phyloP scores from a whole-genome alignment of 2,113 vertebrate genomes.

The Rhodinocichla rosea region DNA sequence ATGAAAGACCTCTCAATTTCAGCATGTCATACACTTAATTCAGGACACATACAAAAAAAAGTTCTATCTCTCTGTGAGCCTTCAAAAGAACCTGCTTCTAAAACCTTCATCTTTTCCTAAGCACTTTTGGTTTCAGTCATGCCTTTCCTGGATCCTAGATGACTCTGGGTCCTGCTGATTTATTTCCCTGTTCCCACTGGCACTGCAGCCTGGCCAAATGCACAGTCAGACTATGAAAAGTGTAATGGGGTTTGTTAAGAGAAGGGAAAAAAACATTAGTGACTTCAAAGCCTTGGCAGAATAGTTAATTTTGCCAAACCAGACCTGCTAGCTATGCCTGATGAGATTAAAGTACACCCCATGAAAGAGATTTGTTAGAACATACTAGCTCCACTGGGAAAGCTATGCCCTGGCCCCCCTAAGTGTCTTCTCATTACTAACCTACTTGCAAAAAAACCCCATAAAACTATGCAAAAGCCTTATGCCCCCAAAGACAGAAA shows the following conservation, averaged over 20 bases:
- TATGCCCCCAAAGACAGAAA: not conserved
- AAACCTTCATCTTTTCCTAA: not conserved
- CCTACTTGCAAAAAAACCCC: not conserved
- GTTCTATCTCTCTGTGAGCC: not conserved
- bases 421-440: not conserved
- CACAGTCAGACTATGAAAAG: not conserved
- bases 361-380: not conserved
- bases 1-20: not conserved
- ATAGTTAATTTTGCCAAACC: not conserved
- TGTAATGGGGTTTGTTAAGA: not conserved
- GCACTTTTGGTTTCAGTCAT: not conserved
- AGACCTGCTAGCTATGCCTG: not conserved
- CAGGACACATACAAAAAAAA: not conserved
- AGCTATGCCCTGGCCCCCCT: not conserved
- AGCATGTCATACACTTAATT: not conserved
- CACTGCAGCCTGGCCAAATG: not conserved
- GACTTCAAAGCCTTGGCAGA: not conserved
- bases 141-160: not conserved
- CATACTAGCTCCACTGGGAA: not conserved
- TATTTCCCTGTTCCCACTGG: not conserved
- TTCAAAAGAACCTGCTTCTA: not conserved
- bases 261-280: not conserved
- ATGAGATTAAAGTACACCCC: not conserved
- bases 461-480: not conserved
- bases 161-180: not conserved